These are phyloP conservation scores for Nomada fucata DNA, from an alignment of 2,888 invertebrate genomes.

Conservation along the genomic window DNA sequence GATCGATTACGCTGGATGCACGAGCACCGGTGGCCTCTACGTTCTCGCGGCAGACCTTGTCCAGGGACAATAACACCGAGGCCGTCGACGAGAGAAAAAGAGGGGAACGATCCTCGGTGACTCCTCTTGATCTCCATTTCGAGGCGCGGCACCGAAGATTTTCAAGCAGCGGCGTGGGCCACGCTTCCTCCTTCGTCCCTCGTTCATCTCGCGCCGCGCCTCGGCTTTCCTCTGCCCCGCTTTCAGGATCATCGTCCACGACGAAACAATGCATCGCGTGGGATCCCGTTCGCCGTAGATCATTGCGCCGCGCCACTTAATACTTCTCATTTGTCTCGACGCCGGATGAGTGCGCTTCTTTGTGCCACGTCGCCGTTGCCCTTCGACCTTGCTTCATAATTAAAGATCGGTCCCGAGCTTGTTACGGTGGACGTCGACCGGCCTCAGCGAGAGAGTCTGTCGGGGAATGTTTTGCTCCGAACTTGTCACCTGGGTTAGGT, in stretches of 20 bases:
- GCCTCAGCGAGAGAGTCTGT: too few species aligned
- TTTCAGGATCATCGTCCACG: slow-evolving; percentile 23
- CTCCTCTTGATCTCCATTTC: slow-evolving; percentile 64
- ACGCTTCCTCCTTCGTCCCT: background rate
- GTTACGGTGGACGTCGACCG: slow-evolving; percentile 4
- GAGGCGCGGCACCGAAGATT: slow-evolving; percentile 56
- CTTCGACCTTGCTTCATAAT: slow-evolving; percentile 33
- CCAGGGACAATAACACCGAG: slow-evolving; percentile 56
- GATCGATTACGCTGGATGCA: slow-evolving; percentile 46
- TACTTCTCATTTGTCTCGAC: slow-evolving; percentile 55
- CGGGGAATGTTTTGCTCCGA: background rate
- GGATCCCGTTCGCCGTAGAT: slow-evolving; percentile 54
- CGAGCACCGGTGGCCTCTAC: slow-evolving; percentile 42
- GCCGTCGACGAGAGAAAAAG: slow-evolving; percentile 29
- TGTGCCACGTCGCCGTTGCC: background rate
- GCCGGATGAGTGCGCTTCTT: slow-evolving; percentile 21
- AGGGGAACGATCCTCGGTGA: slow-evolving; percentile 30
- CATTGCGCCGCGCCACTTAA: slow-evolving; percentile 47
- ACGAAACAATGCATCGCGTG: slow-evolving; percentile 58
- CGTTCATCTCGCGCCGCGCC: background rate
- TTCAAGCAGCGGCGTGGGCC: slow-evolving; percentile 42
- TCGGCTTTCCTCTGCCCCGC: background rate
- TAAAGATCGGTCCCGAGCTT: slow-evolving; percentile 31
- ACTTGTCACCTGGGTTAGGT: background rate
- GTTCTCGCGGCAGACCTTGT: slow-evolving; percentile 46